Base-by-base conservation (phyloP, 2,888 invertebrate genomes). In the Leptinotarsa rubiginosa region DNA sequence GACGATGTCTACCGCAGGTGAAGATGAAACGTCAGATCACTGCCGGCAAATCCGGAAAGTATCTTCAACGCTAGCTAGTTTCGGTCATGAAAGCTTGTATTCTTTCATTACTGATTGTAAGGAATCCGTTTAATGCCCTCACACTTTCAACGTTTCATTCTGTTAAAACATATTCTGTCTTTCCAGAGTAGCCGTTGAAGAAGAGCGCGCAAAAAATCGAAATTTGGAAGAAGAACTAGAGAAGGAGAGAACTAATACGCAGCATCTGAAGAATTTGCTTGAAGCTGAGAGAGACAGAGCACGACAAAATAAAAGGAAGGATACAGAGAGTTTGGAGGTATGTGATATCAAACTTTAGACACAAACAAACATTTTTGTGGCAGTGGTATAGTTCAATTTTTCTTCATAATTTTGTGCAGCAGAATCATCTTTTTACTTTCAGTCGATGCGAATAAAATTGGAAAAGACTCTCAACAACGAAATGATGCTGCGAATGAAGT, bases 221-320 rank as follows among this genome's bases (percentile, higher is more conserved):
- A 74, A 74, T 64, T 69, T 84, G 65, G 80, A 83, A 76, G 79
- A 79, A 3, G 81, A 82, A n/a, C 72, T 83, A 25, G 76, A 80
- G 10, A 81, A 76, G 54, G 81, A 80, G 49, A 78, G 75, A 70
- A 72, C 68, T 10, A 78, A 75, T 25, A 79, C 72, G 2, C 73
- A 65, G 41, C 78, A 80, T 47, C 67, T 81, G 59, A 79, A 78
- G 65, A 75, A 71, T 64, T 66, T 81, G 49, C 72, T 83, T 12
- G 80, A 81, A 25, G 62, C 72, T n/a, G 72, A 75, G 54, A 65
- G 70, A 52, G 78, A 76, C 20, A 65, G 70, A 49, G 69, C 79
- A 4, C 73, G 72, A 22, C 71, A 72, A 7, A 75, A 71, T 25
- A 76, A 77, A 54, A 76, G 71, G 49, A 78, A 69, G 52, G 76